Evolutionary conservation across 2,888 invertebrate genomes (phyloP).

Genomic region (Lochmaea capreae): DNA sequence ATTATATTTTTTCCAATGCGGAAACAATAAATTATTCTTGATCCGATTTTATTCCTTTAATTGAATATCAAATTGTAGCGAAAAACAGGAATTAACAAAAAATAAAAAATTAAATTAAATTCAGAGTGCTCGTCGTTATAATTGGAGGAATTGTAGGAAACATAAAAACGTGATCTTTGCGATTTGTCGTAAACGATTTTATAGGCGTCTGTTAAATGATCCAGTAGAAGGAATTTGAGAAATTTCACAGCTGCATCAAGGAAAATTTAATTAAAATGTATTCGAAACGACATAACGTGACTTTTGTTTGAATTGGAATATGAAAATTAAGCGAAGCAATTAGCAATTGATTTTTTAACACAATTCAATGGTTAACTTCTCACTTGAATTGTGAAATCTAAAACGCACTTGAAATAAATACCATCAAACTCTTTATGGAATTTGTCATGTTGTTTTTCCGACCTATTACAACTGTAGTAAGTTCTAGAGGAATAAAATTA

Average conservation of each 20-base stretch:
- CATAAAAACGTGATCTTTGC: slow-evolving; percentile 34
- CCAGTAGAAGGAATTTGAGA: slow-evolving; percentile 24
- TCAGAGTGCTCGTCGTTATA: slow-evolving; percentile 22
- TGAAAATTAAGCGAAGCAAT: slow-evolving; percentile 14
- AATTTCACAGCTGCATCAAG: slow-evolving; percentile 27
- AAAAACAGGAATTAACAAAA: not conserved
- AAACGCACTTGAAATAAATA: too few species aligned
- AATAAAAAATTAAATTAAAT: slow-evolving; percentile 19
- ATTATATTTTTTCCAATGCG: not conserved
- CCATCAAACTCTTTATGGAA: too few species aligned
- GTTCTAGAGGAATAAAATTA: too few species aligned
- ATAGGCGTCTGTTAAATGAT: slow-evolving; percentile 28
- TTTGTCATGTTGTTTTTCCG: too few species aligned
- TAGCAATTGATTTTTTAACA: not conserved
- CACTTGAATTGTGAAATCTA: not conserved
- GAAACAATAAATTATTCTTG: not conserved
- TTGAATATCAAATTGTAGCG: not conserved
- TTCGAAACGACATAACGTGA: slow-evolving; percentile 22
- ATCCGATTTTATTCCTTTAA: not conserved
- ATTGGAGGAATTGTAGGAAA: slow-evolving; percentile 33
- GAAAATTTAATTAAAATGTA: slow-evolving; percentile 32
- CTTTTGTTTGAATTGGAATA: slow-evolving; percentile 24
- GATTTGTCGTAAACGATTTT: slow-evolving; percentile 26
- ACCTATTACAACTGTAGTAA: too few species aligned
- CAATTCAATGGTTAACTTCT: not conserved